Conservation (phyloP, 2,797 vertebrate genomes). For the Acanthurus lineatus region DNA sequence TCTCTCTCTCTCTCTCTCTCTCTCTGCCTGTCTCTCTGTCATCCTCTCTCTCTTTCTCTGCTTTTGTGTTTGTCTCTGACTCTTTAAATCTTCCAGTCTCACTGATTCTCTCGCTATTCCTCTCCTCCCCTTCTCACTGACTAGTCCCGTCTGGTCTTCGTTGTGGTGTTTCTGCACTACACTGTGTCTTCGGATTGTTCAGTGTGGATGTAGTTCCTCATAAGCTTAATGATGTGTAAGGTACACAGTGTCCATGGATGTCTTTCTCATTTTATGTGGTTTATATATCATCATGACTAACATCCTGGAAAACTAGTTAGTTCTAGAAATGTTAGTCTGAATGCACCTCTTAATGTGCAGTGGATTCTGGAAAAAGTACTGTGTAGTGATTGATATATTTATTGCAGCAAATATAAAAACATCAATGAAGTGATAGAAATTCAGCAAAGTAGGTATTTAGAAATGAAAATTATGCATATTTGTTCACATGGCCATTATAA, state of each 20-base stretch:
- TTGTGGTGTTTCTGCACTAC: conserved; percentile 4
- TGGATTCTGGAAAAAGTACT: not conserved
- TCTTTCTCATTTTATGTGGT: conserved; percentile 4
- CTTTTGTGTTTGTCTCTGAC: conserved; percentile 16
- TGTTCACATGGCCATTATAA: not conserved
- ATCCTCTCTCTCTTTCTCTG: conserved; percentile 4
- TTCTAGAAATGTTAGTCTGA: conserved; percentile 8
- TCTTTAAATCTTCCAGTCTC: conserved; percentile 38
- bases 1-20: conserved; percentile 7
- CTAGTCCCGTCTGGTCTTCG: not conserved
- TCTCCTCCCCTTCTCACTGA: conserved; percentile 7
- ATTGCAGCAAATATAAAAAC: not conserved
- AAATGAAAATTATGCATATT: not conserved
- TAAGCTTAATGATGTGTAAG: not conserved
- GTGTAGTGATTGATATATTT: not conserved
- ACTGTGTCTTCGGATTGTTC: not conserved
- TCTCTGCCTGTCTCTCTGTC: conserved; percentile 15
- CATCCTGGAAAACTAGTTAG: not conserved
- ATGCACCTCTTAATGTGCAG: conserved; percentile 5
- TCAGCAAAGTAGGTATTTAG: not conserved
- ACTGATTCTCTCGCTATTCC: conserved; percentile 11
- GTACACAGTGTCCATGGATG: not conserved
- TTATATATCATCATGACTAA: not conserved
- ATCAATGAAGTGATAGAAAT: not conserved
- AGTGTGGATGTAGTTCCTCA: not conserved